Conservation (phyloP, 2,888 invertebrate species). For the Agonum fuliginosum region DNA sequence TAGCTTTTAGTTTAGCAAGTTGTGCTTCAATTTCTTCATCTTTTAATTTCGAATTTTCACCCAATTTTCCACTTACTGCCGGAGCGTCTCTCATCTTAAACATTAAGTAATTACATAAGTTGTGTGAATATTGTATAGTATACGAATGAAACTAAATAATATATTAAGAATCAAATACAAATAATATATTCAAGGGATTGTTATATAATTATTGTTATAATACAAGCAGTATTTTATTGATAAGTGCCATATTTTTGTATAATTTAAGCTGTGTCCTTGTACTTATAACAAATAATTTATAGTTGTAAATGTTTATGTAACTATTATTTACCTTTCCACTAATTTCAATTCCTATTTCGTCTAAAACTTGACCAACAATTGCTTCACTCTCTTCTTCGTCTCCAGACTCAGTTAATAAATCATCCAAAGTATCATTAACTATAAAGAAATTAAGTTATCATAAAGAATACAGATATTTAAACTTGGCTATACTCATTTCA, state of each 20-base stretch:
- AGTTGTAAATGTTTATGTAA: background rate
- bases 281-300: background rate
- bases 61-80: slow-evolving; percentile 78
- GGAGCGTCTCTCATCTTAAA: slow-evolving; percentile 81
- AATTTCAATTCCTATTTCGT: slow-evolving; percentile 97
- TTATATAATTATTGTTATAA: too few species aligned
- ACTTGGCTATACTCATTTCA: slow-evolving; percentile 90
- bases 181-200: too few species aligned
- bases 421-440: slow-evolving; percentile 94
- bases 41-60: slow-evolving; percentile 75
- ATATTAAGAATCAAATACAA: too few species aligned
- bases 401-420: slow-evolving; percentile 90
- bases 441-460: slow-evolving; percentile 65
- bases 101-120: slow-evolving; percentile 46
- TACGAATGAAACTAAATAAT: too few species aligned
- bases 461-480: background rate
- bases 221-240: too few species aligned
- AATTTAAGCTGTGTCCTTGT: too few species aligned
- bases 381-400: slow-evolving; percentile 93
- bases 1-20: slow-evolving; percentile 75
- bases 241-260: background rate
- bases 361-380: slow-evolving; percentile 92
- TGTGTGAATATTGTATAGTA: too few species aligned
- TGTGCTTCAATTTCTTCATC: slow-evolving; percentile 85
- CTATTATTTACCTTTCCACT: slow-evolving; percentile 81